phyloP scores from a whole-genome alignment of 2,888 invertebrate species.

The Hirtodrosophila confusa region DNA sequence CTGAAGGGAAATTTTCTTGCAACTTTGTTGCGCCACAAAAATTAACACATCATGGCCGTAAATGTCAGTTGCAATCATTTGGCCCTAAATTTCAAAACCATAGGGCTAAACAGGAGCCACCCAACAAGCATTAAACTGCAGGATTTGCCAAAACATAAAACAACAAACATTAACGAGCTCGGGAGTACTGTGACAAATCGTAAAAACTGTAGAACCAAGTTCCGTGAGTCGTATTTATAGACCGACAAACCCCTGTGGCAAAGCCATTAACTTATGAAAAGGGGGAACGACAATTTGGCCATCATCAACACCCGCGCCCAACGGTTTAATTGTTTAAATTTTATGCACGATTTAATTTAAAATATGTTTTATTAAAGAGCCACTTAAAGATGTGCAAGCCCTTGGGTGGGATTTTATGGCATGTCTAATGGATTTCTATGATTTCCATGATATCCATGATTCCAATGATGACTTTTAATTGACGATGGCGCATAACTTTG shows the following conservation, averaged over 20 bases:
- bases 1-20: constrained; percentile 24
- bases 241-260: constrained; percentile 47
- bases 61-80: constrained; percentile 62
- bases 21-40: constrained; percentile 64
- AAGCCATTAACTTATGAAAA: constrained; percentile 56
- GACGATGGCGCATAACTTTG: constrained; percentile 33
- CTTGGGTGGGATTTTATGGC: constrained; percentile 53
- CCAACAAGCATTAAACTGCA: constrained; percentile 58
- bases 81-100: constrained; percentile 36
- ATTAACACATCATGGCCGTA: constrained; percentile 69
- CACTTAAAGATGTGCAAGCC: constrained; percentile 57
- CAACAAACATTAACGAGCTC: constrained; percentile 63
- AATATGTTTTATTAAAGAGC: constrained; percentile 78
- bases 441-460: constrained; percentile 57
- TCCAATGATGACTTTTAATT: constrained; percentile 55
- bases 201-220: constrained; percentile 57
- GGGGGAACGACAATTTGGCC: constrained; percentile 35
- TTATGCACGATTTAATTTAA: constrained; percentile 77
- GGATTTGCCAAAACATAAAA: constrained; percentile 69
- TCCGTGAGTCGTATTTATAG: constrained; percentile 58
- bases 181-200: constrained; percentile 50
- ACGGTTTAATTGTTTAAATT: constrained; percentile 74
- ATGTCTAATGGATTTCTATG: constrained; percentile 69
- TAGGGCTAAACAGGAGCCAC: constrained; percentile 49
- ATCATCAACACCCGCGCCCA: constrained; percentile 56